These are phyloP conservation scores for Heterodera carotae DNA, from an alignment of 1,140 invertebrate genomes.

Conservation along the genomic window DNA sequence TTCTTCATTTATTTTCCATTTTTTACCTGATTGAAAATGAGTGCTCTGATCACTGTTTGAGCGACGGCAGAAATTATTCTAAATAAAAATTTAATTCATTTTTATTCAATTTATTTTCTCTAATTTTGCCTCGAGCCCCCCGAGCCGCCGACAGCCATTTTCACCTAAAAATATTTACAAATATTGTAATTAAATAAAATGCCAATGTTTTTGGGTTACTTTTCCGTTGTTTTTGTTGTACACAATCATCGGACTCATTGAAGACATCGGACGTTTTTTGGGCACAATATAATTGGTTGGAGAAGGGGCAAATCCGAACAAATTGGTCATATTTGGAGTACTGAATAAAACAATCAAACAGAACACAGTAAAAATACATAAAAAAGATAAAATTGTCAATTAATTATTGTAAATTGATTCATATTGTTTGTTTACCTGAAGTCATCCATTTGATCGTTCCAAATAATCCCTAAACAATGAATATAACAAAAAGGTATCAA, in stretches of 20 bases:
- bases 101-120: background rate
- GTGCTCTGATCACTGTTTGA: slow-evolving; percentile 75
- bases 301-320: slow-evolving; percentile 75
- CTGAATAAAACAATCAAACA: too few species aligned
- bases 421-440: slow-evolving; percentile 69
- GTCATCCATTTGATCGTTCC: slow-evolving; percentile 93
- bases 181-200: slow-evolving; percentile 2
- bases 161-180: slow-evolving; percentile 42
- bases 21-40: slow-evolving; percentile 75
- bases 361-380: background rate
- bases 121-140: slow-evolving; percentile 39
- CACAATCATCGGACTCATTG: slow-evolving; percentile 83
- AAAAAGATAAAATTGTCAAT: background rate
- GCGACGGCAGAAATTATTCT: slow-evolving; percentile 42
- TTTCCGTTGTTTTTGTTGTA: slow-evolving; percentile 74
- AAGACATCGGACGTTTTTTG: slow-evolving; percentile 82
- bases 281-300: slow-evolving; percentile 77
- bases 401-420: background rate
- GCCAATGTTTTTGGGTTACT: slow-evolving; percentile 63
- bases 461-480: slow-evolving; percentile 73
- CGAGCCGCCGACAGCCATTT: slow-evolving; percentile 75
- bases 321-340: slow-evolving; percentile 71
- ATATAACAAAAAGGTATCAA: background rate
- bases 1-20: background rate
- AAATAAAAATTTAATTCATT: background rate